Base-by-base conservation (phyloP, 2,888 invertebrate species). In the Cinara cedri region DNA sequence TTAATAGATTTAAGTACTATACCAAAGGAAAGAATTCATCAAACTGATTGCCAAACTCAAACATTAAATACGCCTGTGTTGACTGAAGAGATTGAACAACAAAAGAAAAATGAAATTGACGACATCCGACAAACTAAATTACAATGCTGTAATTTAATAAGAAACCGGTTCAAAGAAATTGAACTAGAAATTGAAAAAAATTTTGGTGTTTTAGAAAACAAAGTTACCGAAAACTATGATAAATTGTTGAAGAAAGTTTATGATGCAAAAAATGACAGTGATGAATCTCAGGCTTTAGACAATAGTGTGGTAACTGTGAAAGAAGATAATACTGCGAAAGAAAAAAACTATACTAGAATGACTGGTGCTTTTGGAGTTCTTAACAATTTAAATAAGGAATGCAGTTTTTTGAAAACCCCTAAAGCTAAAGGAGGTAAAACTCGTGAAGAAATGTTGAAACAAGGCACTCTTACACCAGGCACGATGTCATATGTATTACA, bases 321-420 rank as follows among this genome's bases (percentile, higher is more conserved):
- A 3, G 34, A 34, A 34, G 34, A 34, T 4, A 34, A 78, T 60
- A 78, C 78, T 8, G 68, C 34, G 6, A 78, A 78, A 51, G 60
- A 70, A 78, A 78, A 70, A 70, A 78, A 78, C 16, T 78, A 78
- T 51, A 60, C 78, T 19, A 60, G 78, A 60, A 78, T 78, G 78
- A 78, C 78, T 70, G 78, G 78, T 24, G 70, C 70, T 70, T 78
- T 21, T 62, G 78, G 78, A 57, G 60, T 78, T 60, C 60, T 78
- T 16, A 78, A 78, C 10, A 78, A 78, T 70, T 70, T 78, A 42
- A 70, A 78, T 60, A 16, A n/a, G 3, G 78, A 70, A 42, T 78
- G 78, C 4, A 78, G 78, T 24, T 78, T 78, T 78, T 70, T 78
- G 42, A 78, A 78, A 78, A 78, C 78, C 70, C 78, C 78, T 9